Evolutionary conservation across 2,888 invertebrate species (phyloP).

Genomic region (Noctua pronuba): DNA sequence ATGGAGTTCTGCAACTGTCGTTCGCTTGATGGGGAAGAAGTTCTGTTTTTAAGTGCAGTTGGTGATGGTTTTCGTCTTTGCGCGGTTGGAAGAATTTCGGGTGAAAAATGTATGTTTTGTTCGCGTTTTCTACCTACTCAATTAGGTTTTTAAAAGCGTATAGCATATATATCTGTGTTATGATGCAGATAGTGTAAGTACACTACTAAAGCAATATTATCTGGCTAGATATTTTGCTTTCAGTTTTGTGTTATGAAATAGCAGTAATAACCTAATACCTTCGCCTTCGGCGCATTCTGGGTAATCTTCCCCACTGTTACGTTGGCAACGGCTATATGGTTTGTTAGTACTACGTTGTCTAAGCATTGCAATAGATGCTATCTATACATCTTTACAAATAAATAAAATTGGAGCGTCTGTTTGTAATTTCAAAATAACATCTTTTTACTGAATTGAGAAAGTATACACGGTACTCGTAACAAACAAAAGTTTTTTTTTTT

Average conservation of each 20-base stretch:
- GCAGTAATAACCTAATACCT: not conserved
- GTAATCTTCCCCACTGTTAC: not conserved
- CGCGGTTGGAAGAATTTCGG: not conserved
- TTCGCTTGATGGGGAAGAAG: conserved; percentile 5
- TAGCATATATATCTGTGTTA: not conserved
- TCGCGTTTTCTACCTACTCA: not conserved
- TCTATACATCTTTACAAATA: too few relatives aligned
- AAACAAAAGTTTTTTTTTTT: too few relatives aligned
- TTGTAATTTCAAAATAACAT: too few relatives aligned
- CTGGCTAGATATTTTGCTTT: not conserved
- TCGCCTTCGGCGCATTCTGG: not conserved
- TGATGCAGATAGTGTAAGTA: not conserved
- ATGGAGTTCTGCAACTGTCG: conserved; percentile 49
- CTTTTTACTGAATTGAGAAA: too few relatives aligned
- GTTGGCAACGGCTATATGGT: not conserved
- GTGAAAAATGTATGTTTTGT: not conserved
- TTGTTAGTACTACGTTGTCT: not conserved
- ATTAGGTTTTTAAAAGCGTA: not conserved
- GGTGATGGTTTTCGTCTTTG: not conserved
- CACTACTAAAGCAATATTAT: not conserved
- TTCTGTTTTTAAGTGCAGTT: conserved; percentile 44
- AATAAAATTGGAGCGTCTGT: too few relatives aligned
- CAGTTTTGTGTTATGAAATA: not conserved
- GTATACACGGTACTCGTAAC: too few relatives aligned
- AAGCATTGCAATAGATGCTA: too few relatives aligned